Conservation (phyloP, 2,797 vertebrate genomes). For the Protosalanx chinensis region DNA sequence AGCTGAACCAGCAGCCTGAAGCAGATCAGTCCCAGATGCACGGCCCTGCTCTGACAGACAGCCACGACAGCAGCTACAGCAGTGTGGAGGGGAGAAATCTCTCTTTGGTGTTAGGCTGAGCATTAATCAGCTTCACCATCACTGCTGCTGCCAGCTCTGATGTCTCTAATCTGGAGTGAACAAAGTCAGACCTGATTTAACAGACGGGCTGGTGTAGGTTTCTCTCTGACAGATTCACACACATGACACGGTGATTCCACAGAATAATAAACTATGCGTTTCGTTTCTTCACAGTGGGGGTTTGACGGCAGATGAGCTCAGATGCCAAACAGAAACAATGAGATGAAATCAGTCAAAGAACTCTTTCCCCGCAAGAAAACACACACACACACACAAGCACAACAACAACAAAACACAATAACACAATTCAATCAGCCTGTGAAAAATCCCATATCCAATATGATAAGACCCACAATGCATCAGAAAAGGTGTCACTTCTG, state of each 20-base stretch:
- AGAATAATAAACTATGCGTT: slow-evolving; percentile 11
- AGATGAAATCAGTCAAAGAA: slow-evolving; percentile 8
- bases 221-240: slow-evolving; percentile 11
- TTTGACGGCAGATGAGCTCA: neutral
- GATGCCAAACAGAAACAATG: slow-evolving; percentile 4
- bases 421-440: neutral
- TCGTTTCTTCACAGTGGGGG: slow-evolving; percentile 2
- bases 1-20: neutral
- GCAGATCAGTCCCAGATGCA: neutral
- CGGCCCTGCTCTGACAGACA: neutral
- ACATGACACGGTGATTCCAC: slow-evolving; percentile 9
- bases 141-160: slow-evolving; percentile 11
- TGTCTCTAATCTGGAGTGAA: slow-evolving; percentile 16
- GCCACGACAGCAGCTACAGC: neutral
- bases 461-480: neutral
- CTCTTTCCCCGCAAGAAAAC: neutral
- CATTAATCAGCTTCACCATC: slow-evolving; percentile 8
- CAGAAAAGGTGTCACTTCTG: neutral
- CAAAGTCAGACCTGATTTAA: slow-evolving; percentile 14
- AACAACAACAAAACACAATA: neutral
- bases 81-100: neutral
- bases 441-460: neutral
- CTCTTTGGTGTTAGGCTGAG: slow-evolving; percentile 9
- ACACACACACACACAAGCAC: neutral
- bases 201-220: slow-evolving; percentile 6